phyloP scores from a whole-genome alignment of 2,113 vertebrate species.

The Zosterops borbonicus region DNA sequence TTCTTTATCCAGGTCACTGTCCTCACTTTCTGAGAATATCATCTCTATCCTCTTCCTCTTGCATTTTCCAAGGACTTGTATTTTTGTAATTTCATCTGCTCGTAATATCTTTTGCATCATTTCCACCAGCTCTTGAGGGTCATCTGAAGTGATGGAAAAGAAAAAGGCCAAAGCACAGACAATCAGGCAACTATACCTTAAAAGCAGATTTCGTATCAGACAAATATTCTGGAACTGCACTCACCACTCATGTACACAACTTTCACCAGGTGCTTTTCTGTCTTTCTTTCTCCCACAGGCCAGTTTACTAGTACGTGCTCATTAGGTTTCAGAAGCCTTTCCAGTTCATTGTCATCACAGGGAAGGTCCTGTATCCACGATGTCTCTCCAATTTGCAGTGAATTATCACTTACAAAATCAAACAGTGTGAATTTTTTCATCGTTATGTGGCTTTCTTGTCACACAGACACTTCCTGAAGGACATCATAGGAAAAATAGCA shows the following conservation, averaged over 20 bases:
- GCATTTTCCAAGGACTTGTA: conserved; percentile 70
- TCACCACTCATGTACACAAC: conserved; percentile 41
- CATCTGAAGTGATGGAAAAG: conserved; percentile 34
- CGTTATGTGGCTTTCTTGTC: conserved; percentile 7
- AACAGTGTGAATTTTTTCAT: conserved; percentile 48
- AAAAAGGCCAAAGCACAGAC: conserved; percentile 25
- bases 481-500: background rate
- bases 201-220: background rate
- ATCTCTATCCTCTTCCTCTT: conserved; percentile 77
- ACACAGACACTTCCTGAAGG: background rate
- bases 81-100: conserved; percentile 68
- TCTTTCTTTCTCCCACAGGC: conserved; percentile 28
- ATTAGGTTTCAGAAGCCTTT: conserved; percentile 42
- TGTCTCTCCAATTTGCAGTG: conserved; percentile 56
- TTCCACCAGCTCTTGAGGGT: conserved; percentile 57
- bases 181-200: background rate
- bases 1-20: conserved; percentile 63
- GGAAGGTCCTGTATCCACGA: conserved; percentile 37
- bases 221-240: background rate
- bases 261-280: conserved; percentile 47
- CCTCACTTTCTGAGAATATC: conserved; percentile 69
- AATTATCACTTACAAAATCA: conserved; percentile 66
- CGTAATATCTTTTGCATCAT: conserved; percentile 73
- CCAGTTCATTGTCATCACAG: background rate
- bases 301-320: conserved; percentile 29